Conservation (phyloP, 2,888 invertebrate genomes). For the Nesidiocoris tenuis region DNA sequence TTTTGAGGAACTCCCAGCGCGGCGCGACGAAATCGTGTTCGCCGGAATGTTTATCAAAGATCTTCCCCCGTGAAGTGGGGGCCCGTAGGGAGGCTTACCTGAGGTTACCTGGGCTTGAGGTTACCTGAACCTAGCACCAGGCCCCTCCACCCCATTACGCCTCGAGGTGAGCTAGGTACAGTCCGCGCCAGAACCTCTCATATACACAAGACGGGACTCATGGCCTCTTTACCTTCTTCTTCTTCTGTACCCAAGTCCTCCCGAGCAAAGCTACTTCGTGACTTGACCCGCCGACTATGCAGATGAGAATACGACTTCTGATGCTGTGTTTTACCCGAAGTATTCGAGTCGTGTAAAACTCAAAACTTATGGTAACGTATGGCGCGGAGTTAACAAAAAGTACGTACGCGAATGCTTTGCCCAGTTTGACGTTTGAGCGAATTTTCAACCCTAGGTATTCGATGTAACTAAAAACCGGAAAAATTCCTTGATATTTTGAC, state of each 20-base stretch:
- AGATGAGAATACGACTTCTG: background rate
- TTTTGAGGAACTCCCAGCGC: no score
- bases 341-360: no score
- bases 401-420: no score
- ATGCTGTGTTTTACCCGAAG: background rate
- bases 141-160: no score
- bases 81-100: background rate
- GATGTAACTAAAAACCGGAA: no score
- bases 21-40: background rate
- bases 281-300: background rate
- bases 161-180: background rate
- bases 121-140: background rate
- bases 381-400: no score
- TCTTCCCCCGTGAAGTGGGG: background rate
- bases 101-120: background rate
- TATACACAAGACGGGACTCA: background rate
- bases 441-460: no score
- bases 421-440: no score
- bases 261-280: background rate
- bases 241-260: background rate
- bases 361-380: no score
- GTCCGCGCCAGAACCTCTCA: background rate
- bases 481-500: no score
- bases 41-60: background rate
- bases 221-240: background rate